Evolutionary conservation across 2,888 invertebrate species (phyloP), one percentile per base, ranked within the genome.

Genomic region (Clusia tigrina): DNA sequence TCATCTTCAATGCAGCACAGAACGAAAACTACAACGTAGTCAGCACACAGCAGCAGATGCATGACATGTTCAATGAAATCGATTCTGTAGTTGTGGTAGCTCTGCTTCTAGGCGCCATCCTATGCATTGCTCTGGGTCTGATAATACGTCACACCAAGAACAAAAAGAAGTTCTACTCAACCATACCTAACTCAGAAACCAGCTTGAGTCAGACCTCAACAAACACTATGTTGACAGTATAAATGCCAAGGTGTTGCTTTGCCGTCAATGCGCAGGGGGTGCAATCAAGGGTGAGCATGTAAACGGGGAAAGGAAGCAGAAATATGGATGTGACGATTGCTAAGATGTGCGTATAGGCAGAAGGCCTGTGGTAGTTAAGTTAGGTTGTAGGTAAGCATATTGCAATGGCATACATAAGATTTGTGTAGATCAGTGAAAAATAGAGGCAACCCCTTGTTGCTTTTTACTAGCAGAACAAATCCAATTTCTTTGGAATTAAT

Each of bases 111-210:
- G 68, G 67, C 12, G 63, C 66, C 53, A 42, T 69, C 15, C 58
- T 68, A 18, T 66, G 62, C 46, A 68, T 66, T n/a, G 62, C 63
- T 24, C 63, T 71, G 57, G 65, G 58, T n/a, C 23, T 68, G 37
- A 62, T 67, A 38, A 65, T 68, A 59, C 67, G 68, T 42, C 60
- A 65, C 48, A 61, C 64, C 1, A 70, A 70, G 52, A 65, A 64
- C 1, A 54, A 73, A 67, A 73, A 74, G 58, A 70, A 62, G 1
- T 38, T 70, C 26, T 81, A 81, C 61, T 74, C 74, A 1, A 71
- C 74, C 53, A 74, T 81, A 60, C 78, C 80, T n/a, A 74, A 72
- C 55, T 79, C 74, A 5, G 81, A 81, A 48, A 75, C 74, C 10
- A 79, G 76, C 67, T 69, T 76, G 17, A 76, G 74, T 67, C 73